Conservation (phyloP, 2,888 invertebrate species). For the Pogonocherus hispidulus region DNA sequence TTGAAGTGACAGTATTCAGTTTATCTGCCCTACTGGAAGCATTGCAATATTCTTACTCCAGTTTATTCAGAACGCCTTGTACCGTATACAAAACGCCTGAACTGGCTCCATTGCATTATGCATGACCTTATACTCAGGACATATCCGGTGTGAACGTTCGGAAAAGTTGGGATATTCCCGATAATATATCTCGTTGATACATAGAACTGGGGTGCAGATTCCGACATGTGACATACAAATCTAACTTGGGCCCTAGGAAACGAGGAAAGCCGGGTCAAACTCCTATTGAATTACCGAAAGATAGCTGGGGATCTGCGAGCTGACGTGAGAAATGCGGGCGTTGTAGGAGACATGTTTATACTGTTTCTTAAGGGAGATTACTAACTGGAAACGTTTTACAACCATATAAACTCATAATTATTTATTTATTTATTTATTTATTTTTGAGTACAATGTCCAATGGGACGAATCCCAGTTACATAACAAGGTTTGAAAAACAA, state of each 20-base stretch:
- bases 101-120: slow-evolving; percentile 10
- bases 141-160: not conserved
- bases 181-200: slow-evolving; percentile 25
- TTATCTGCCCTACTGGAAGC: no score
- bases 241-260: not conserved
- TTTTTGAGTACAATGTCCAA: no score
- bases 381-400: no score
- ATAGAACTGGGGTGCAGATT: slow-evolving; percentile 10
- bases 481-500: no score
- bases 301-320: not conserved
- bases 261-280: slow-evolving; percentile 23
- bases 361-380: no score
- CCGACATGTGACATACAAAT: slow-evolving; percentile 25
- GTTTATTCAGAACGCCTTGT: not conserved
- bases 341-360: no score
- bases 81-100: not conserved
- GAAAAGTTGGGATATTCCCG: slow-evolving; percentile 14
- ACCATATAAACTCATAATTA: no score
- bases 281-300: slow-evolving; percentile 20
- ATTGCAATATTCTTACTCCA: not conserved
- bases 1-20: no score
- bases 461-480: no score
- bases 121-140: slow-evolving; percentile 4
- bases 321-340: no score
- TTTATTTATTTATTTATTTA: no score